A percentile compares a stretch with the other conserved stretches of the same genome.
Evolutionary conservation across 1,140 invertebrate species (phyloP).

Genomic region (Dendroctonus valens): DNA sequence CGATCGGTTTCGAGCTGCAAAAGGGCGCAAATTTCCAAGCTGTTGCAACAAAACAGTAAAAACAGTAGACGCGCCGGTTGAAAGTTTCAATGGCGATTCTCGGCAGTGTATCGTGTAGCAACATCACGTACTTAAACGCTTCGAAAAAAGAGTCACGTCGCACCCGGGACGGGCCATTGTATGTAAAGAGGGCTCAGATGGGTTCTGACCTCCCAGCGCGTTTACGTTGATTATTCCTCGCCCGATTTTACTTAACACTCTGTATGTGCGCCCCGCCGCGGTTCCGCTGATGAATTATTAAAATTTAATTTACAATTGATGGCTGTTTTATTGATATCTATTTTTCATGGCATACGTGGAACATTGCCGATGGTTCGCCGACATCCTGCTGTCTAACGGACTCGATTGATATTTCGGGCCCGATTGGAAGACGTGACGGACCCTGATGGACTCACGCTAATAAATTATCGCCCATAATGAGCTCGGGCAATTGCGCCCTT

Average conservation of each 20-base stretch:
- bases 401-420: slow-evolving; percentile 1
- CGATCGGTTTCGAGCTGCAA: no score
- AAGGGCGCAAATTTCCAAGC: no score
- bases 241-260: slow-evolving; percentile 19
- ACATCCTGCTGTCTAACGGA: slow-evolving; percentile 9
- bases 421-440: background rate
- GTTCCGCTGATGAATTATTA: slow-evolving; percentile 11
- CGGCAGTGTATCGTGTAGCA: slow-evolving; percentile 15
- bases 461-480: no score
- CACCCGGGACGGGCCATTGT: slow-evolving; percentile 10
- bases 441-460: no score
- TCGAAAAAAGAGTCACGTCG: slow-evolving; percentile 13
- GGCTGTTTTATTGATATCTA: slow-evolving; percentile 8
- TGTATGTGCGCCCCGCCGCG: slow-evolving; percentile 12
- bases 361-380: slow-evolving; percentile 3
- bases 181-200: slow-evolving; percentile 14
- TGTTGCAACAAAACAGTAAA: no score
- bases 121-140: slow-evolving; percentile 6
- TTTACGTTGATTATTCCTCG: slow-evolving; percentile 11
- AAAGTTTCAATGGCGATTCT: slow-evolving; percentile 4
- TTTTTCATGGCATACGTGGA: slow-evolving; percentile 10
- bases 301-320: slow-evolving; percentile 15
- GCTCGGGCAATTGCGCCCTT: no score
- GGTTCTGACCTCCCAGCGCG: slow-evolving; percentile 14
- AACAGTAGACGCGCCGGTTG: background rate